Evolutionary conservation across 2,797 vertebrate genomes (phyloP).

Genomic region (Pyrrhura leucotis): DNA sequence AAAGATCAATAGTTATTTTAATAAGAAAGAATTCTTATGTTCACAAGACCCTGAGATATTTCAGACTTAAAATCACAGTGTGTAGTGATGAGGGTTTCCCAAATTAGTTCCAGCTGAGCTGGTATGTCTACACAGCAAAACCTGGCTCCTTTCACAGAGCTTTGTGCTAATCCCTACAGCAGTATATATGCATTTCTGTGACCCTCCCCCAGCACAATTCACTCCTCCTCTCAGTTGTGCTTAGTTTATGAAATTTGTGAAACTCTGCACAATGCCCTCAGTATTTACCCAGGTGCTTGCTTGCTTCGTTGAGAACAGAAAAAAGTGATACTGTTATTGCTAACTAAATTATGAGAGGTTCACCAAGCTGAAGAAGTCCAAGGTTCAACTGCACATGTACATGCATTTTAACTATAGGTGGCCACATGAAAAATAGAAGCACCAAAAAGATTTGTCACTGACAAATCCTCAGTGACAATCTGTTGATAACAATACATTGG

Average conservation of each 20-base stretch:
- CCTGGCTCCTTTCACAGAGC: neutral
- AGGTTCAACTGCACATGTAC: neutral
- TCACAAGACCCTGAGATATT: slow-evolving; percentile 3
- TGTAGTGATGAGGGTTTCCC: neutral
- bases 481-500: neutral
- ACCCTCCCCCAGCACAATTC: neutral
- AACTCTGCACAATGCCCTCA: neutral
- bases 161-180: neutral
- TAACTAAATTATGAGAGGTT: neutral
- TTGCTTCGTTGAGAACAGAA: neutral
- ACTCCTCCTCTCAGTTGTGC: neutral
- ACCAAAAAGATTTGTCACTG: neutral
- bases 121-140: neutral
- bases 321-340: neutral
- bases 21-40: neutral
- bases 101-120: slow-evolving; percentile 16
- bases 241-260: neutral
- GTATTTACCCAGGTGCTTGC: neutral
- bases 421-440: neutral
- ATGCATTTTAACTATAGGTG: neutral
- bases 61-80: neutral
- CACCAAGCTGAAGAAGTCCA: neutral
- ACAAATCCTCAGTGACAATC: neutral
- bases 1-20: neutral
- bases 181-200: neutral